Conservation (phyloP, 2,888 invertebrate species). For the Macaria notata region DNA sequence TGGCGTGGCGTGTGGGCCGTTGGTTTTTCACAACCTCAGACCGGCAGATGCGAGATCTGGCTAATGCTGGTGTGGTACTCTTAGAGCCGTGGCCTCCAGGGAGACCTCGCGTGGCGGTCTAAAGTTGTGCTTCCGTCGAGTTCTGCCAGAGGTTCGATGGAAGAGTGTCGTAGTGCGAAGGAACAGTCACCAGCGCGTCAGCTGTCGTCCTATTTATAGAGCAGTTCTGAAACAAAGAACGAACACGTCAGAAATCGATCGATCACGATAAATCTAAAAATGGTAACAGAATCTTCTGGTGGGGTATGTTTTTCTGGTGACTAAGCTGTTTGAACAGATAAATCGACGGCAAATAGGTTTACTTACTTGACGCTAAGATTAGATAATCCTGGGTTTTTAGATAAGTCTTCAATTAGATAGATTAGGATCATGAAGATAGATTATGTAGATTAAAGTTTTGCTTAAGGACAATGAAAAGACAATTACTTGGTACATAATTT, state of each 20-base stretch:
- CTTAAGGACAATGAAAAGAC: no score
- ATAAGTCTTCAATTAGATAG: no score
- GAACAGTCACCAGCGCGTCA: constrained; percentile 89
- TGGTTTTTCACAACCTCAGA: constrained; percentile 71
- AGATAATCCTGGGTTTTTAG: background rate
- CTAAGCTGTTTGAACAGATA: background rate
- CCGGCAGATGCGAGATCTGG: constrained; percentile 44
- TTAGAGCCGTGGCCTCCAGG: constrained; percentile 35
- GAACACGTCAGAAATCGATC: constrained; percentile 2
- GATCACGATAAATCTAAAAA: background rate
- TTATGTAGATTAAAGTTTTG: no score
- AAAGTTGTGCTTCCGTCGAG: constrained; percentile 68
- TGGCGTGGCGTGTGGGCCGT: constrained; percentile 54
- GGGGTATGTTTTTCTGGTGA: constrained; percentile 2
- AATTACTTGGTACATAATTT: no score
- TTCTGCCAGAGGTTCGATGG: constrained; percentile 77
- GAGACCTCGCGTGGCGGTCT: constrained; percentile 52
- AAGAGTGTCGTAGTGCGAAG: constrained; percentile 87
- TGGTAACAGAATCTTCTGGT: background rate
- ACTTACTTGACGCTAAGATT: constrained; percentile 5
- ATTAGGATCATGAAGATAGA: no score
- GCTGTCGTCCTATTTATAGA: constrained; percentile 85
- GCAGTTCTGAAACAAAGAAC: constrained; percentile 83
- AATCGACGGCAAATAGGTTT: constrained; percentile 7
- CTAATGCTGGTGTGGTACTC: constrained; percentile 59